These are phyloP conservation scores for Trissoscelio sp. DNA, from an alignment of 2,888 invertebrate species.

Conservation along the genomic window DNA sequence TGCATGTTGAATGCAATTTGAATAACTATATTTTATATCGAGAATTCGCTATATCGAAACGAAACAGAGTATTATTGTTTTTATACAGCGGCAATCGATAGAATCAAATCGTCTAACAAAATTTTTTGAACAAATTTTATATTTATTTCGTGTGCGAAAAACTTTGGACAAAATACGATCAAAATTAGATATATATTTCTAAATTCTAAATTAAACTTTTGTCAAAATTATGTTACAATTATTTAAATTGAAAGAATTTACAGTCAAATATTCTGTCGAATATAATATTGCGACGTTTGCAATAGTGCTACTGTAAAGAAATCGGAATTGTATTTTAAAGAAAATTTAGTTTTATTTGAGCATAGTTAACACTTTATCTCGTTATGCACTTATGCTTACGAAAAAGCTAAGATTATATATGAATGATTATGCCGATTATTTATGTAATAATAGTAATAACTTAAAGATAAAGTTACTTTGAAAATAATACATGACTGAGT, in stretches of 20 bases:
- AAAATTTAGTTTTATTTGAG: constrained; percentile 25
- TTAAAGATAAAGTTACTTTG: too few relatives aligned
- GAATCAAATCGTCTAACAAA: constrained; percentile 2
- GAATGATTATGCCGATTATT: too few relatives aligned
- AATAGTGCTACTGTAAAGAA: constrained; percentile 6
- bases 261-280: constrained; percentile 1
- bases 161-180: background rate
- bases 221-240: background rate
- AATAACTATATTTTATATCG: constrained; percentile 6
- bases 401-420: constrained; percentile 41
- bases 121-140: constrained; percentile 1
- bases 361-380: constrained; percentile 39
- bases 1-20: constrained; percentile 15
- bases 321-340: constrained; percentile 46
- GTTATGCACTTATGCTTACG: constrained; percentile 38
- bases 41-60: constrained; percentile 16
- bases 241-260: background rate
- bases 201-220: background rate
- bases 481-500: constrained; percentile 50
- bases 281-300: constrained; percentile 34
- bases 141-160: constrained; percentile 6
- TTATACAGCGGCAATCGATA: constrained; percentile 10
- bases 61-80: constrained; percentile 45
- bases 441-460: too few relatives aligned
- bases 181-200: constrained; percentile 9